Base-by-base conservation (phyloP, 2,797 vertebrate genomes). In the Gorsachius magnificus region DNA sequence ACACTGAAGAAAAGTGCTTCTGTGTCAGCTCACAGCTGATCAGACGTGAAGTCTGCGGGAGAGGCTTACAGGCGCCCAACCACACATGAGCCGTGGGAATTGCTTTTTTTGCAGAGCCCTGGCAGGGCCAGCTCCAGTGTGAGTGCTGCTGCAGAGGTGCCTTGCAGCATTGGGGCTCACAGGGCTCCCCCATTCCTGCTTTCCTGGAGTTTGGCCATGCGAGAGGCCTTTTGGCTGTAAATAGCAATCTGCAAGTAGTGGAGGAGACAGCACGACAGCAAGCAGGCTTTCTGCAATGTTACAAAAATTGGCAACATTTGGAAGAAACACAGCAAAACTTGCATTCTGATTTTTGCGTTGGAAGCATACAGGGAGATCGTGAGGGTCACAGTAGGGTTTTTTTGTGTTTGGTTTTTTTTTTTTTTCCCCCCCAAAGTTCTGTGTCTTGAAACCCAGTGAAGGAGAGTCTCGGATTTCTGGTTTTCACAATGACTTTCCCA, bases 311-410 rank as follows among this genome's bases (percentile, higher is more conserved):
- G 48, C 31, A 75, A 0, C 1, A 0, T 33, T 35, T 21, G 28
- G 48, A 48, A 90, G 53, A n/a, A 81, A 25, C 46, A 21, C 18
- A 87, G 29, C 48, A 74, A 63, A 43, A 45, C 8, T 29, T 66
- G 20, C 6, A 2, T 57, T 86, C 54, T 28, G 5, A 8, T 43
- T 83, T 90, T 66, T 75, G 21, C 4, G 1, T 29, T 80, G 43
- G 22, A 26, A 58, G 9, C 9, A 1, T 18, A 5, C 2, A 7
- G 29, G 6, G 36, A 50, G 20, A 18, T 57, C 0, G 0, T 10
- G 41, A 48, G 28, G n/a, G 14, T 65, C n/a, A 5, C 11, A 6
- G 6, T 28, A 11, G 25, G 16, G 13, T 41, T 41, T 41, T 41
- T 41, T 41, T 41, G 41, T 41, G 41, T 33, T n/a, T 7, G 19